Evolutionary conservation across 2,113 vertebrate genomes (phyloP), one percentile per base, ranked within the genome.

Genomic region (Forbesichthys agassizii): DNA sequence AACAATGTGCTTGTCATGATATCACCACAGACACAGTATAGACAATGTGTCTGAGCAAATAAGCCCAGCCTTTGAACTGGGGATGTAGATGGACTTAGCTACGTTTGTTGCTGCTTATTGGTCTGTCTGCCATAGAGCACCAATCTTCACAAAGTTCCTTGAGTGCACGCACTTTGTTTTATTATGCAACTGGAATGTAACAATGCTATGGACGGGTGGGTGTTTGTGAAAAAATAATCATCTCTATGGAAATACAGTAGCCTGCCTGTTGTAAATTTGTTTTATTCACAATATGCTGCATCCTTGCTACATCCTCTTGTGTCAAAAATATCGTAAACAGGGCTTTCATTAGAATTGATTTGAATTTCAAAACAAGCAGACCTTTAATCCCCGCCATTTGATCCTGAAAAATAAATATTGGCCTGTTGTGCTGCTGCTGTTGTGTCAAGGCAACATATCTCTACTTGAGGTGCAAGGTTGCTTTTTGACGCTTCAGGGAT

Each of bases 401-500:
- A 82, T 76, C 54, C 49, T 8, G 11, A 9, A 76, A 61, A 61
- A 64, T 55, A 71, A 71, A 76, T 20, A 1, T 27, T 27, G 27
- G 27, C 27, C 27, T 27, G 27, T 3, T 27, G 27, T 27, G 27
- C 80, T 78, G 51, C 74, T 27, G 42, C n/a, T 42, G 66, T 20
- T 53, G 56, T 13, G 6, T 68, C 14, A 27, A 64, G 20, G 53
- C n/a, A 48, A 42, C 56, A 58, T 36, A 78, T 61, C 64, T 61
- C 61, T 63, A 74, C 59, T 69, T 68, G 42, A 84, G 66, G 48
- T 46, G 51, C 9, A 6, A 73, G 18, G 48, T 57, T 73, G 33
- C 4, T 68, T 33, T 54, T 2, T 27, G 27, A 27, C 27, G 27
- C 27, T 27, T 27, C 27, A 27, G 27, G 27, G 27, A 27, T 27